phyloP scores from a whole-genome alignment of 2,888 invertebrate genomes.

The Acrobasis repandana region DNA sequence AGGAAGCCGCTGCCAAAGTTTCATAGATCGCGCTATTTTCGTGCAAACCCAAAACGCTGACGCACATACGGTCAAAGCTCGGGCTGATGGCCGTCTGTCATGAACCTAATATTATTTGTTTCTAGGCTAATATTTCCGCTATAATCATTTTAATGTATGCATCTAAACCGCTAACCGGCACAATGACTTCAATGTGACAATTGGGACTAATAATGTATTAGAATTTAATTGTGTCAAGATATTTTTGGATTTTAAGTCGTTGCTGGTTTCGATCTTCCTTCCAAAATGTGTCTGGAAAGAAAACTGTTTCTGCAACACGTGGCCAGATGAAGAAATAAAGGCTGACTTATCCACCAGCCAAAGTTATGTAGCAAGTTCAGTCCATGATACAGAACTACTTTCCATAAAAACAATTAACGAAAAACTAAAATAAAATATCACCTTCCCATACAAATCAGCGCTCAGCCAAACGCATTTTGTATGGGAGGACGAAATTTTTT shows the following conservation, averaged over 20 bases:
- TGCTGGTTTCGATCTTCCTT: background rate
- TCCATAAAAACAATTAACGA: too few species aligned
- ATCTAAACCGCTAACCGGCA: constrained; percentile 1
- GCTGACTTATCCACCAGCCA: too few species aligned
- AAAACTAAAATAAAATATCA: too few species aligned
- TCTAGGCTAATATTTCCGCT: constrained; percentile 37
- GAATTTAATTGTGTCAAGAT: constrained; percentile 5
- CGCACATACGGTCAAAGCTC: constrained; percentile 62
- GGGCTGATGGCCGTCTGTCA: constrained; percentile 43
- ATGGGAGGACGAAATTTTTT: too few species aligned
- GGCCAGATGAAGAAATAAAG: too few species aligned
- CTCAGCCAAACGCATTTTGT: too few species aligned
- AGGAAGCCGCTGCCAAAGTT: constrained; percentile 66
- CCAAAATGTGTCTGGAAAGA: background rate
- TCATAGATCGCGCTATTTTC: constrained; percentile 63
- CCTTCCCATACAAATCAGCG: too few species aligned
- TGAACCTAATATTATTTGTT: constrained; percentile 41
- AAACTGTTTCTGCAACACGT: too few species aligned
- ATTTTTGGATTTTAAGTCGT: background rate
- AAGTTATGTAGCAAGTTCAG: too few species aligned
- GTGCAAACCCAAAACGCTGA: constrained; percentile 51
- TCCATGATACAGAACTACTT: too few species aligned
- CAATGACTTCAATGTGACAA: constrained; percentile 10
- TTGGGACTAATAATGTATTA: background rate
- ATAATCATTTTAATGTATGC: constrained; percentile 33